Base-by-base conservation (phyloP, 2,797 vertebrate species). In the Hippocampus kuda region DNA sequence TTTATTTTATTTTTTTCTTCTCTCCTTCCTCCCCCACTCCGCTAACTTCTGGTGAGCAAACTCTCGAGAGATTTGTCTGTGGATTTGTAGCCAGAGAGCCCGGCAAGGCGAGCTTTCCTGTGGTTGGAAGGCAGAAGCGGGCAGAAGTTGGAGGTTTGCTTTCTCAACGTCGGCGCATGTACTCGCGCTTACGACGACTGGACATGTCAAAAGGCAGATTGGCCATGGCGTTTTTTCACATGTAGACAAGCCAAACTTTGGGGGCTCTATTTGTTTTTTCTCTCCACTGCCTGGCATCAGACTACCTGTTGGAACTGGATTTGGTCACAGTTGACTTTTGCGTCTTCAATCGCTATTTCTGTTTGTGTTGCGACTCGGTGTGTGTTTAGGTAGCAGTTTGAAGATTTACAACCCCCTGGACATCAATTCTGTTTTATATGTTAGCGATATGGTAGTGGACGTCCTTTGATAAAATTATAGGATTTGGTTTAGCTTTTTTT, bases 171-270 rank as follows among this genome's bases (percentile, higher is more conserved):
- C 2, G 2, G 51, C 69, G 56, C 80, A 87, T 74, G 73, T 85
- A 83, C 68, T 84, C 70, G 69, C 78, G 27, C 69, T 89, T 87
- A 76, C 12, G n/a, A 71, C 65, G 67, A 77, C 71, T 69, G 75
- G 77, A 77, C 66, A 75, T 75, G 74, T 87, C 80, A 82, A 66
- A 54, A 15, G 34, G 20, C 70, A 75, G 77, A 86, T 88, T 80
- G 71, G 65, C 74, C 63, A 70, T 79, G 78, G 79, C 77, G 65
- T 76, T 78, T 82, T 82, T 81, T 81, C 68, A 74, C 51, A 6
- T 73, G 71, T 73, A 71, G 30, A 60, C 57, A 72, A 76, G 79
- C 73, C 79, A 88, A 84, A 66, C 64, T 65, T 70, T 74, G 51
- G 12, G 18, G 54, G 0, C 56, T 57, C 74, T 60, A 41, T 60